These are phyloP conservation scores for Acrobeloides nanus DNA, from an alignment of 2,888 invertebrate genomes.

Conservation along the genomic window DNA sequence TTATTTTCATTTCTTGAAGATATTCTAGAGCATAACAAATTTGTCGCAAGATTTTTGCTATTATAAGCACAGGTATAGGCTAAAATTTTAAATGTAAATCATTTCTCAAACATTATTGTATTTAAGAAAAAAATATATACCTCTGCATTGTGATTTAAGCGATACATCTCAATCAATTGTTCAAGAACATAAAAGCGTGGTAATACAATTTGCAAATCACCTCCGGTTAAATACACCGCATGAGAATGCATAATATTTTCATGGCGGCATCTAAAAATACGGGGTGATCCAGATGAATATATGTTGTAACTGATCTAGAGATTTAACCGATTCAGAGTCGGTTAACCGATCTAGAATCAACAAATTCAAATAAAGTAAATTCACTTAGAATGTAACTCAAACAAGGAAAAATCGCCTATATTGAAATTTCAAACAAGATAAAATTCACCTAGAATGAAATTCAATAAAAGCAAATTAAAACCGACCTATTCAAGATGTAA, in stretches of 20 bases:
- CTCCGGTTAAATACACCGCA: conserved; percentile 19
- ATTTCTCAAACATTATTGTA: not conserved
- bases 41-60: conserved; percentile 32
- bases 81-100: conserved; percentile 5
- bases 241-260: conserved; percentile 30
- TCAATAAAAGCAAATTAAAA: too few relatives aligned
- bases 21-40: conserved; percentile 26
- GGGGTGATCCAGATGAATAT: too few relatives aligned
- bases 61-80: conserved; percentile 29
- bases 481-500: conserved; percentile 21
- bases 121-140: conserved; percentile 4
- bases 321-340: too few relatives aligned
- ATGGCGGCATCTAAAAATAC: conserved; percentile 25
- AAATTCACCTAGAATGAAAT: not conserved
- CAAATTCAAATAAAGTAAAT: too few relatives aligned
- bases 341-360: too few relatives aligned
- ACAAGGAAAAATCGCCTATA: not conserved
- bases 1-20: conserved; percentile 19
- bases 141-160: conserved; percentile 10
- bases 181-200: conserved; percentile 27
- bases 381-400: not conserved
- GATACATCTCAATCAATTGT: conserved; percentile 21
- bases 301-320: too few relatives aligned
- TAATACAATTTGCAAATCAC: conserved; percentile 27
- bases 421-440: not conserved